Percentiles rank a stretch among this genome's conserved stretches.
Evolutionary conservation across 2,797 vertebrate genomes (phyloP).

Genomic region (Margarornis squamiger): DNA sequence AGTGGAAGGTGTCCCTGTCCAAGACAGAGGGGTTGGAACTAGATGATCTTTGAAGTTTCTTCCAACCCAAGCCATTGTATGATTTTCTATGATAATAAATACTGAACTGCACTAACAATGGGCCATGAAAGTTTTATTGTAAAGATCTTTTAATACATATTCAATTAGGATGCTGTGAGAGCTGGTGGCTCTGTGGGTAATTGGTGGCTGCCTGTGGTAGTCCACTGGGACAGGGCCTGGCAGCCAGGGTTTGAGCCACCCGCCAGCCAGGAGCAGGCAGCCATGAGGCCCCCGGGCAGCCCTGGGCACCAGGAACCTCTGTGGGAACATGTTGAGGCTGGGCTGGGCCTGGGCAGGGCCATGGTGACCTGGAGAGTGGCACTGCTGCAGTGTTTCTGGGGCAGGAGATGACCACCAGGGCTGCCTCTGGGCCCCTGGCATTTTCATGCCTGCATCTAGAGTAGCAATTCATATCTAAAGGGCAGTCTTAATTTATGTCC

Average conservation of each 20-base stretch:
- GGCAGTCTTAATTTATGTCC: background rate
- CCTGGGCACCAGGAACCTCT: background rate
- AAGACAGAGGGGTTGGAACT: background rate
- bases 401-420: accelerated
- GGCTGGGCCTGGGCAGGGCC: background rate
- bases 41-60: background rate
- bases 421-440: background rate
- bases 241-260: background rate
- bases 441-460: background rate
- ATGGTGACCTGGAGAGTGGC: background rate
- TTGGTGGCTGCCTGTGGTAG: accelerated
- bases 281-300: accelerated
- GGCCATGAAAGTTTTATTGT: background rate
- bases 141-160: accelerated
- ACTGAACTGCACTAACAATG: background rate
- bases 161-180: background rate
- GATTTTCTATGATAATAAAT: background rate
- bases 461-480: background rate
- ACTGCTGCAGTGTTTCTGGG: background rate
- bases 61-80: background rate
- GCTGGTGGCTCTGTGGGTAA: background rate
- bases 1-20: accelerated
- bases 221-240: background rate
- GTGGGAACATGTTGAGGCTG: no score
- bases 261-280: background rate